Percentiles rank a stretch among this genome's conserved stretches.
phyloP scores from a whole-genome alignment of 2,888 invertebrate genomes.

The Criorhina ranunculi region DNA sequence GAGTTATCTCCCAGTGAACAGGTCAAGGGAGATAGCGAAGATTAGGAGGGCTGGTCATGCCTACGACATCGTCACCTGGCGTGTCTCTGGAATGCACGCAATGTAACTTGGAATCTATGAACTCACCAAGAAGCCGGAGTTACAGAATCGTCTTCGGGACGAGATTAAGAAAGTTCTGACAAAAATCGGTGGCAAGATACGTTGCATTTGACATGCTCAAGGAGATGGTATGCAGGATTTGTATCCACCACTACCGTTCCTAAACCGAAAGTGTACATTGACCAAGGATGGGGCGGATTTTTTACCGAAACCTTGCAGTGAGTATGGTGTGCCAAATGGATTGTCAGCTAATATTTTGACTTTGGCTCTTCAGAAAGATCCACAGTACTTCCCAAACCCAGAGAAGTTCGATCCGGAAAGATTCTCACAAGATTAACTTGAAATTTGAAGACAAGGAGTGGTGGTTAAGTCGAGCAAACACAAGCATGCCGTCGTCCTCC shows the following conservation, averaged over 20 bases:
- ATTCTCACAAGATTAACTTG: constrained; percentile 78
- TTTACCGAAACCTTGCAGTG: constrained; percentile 72
- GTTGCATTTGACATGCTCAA: constrained; percentile 84
- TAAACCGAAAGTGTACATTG: constrained; percentile 77
- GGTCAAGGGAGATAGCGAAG: too few relatives aligned
- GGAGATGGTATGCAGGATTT: constrained; percentile 83
- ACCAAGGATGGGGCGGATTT: constrained; percentile 35
- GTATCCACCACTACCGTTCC: constrained; percentile 83
- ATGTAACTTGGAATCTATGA: constrained; percentile 83
- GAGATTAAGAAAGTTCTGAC: constrained; percentile 84
- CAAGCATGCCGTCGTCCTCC: too few relatives aligned
- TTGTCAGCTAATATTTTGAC: constrained; percentile 77
- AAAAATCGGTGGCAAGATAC: constrained; percentile 81
- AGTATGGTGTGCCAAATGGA: constrained; percentile 73
- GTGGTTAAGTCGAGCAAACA: too few relatives aligned
- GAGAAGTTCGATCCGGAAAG: constrained; percentile 79
- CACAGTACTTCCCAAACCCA: constrained; percentile 78
- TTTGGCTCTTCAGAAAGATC: constrained; percentile 75
- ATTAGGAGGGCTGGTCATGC: too few relatives aligned
- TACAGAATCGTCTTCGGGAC: constrained; percentile 82
- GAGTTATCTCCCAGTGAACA: too few relatives aligned
- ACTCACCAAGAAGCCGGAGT: constrained; percentile 80
- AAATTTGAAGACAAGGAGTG: too few relatives aligned
- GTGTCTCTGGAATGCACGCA: too few relatives aligned
- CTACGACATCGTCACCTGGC: too few relatives aligned